Evolutionary conservation across 2,113 vertebrate species (phyloP).

Genomic region (Nematolebias whitei): DNA sequence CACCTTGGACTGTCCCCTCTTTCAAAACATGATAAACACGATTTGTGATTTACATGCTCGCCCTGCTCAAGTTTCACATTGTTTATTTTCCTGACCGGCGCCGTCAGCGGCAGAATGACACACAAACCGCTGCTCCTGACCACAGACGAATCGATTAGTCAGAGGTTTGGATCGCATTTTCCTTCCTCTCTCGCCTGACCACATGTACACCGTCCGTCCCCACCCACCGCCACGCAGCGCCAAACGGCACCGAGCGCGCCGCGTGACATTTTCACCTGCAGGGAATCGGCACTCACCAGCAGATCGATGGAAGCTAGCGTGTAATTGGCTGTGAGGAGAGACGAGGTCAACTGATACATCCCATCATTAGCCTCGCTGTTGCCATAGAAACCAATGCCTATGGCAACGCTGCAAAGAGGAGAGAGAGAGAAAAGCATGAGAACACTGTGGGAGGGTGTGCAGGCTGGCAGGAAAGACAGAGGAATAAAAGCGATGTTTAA

Average conservation of each 20-base stretch:
- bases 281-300: conserved; percentile 84
- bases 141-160: conserved; percentile 55
- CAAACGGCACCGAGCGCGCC: conserved; percentile 30
- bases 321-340: conserved; percentile 91
- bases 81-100: neutral
- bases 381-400: conserved; percentile 96
- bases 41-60: no score
- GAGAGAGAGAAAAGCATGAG: conserved; percentile 33
- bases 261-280: conserved; percentile 58
- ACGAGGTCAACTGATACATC: conserved; percentile 92
- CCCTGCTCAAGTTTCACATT: no score
- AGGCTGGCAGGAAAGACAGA: conserved; percentile 12
- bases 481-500: conserved; percentile 65
- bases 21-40: no score
- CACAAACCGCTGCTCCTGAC: conserved; percentile 47
- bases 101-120: neutral
- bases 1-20: no score
- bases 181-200: no score
- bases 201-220: conserved; percentile 3
- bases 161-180: conserved; percentile 47
- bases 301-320: conserved; percentile 88
- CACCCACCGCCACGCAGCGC: conserved; percentile 1
- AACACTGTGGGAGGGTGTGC: conserved; percentile 40
- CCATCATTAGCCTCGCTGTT: conserved; percentile 95
- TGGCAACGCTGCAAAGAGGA: conserved; percentile 82